Percentiles rank a stretch among this genome's conserved stretches.
phyloP scores from a whole-genome alignment of 2,113 vertebrate genomes.

The Potamarius usumacintae region DNA sequence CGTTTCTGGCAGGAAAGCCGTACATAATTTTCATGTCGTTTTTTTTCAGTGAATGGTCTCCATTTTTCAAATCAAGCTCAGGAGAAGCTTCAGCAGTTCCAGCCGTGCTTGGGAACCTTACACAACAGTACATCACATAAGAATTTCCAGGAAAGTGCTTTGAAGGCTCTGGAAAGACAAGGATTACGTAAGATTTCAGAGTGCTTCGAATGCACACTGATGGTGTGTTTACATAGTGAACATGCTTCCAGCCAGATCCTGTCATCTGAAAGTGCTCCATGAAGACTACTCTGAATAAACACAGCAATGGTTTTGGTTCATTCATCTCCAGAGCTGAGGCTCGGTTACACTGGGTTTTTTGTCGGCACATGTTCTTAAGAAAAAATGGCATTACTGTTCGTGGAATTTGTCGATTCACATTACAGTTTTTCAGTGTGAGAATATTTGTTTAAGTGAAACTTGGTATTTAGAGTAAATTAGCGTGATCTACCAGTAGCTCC shows the following conservation, averaged over 20 bases:
- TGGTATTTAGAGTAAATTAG: not conserved
- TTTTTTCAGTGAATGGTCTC: conserved; percentile 15
- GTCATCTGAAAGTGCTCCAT: conserved; percentile 28
- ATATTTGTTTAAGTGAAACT: not conserved
- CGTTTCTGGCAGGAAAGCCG: not conserved
- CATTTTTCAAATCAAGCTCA: not conserved
- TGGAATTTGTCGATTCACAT: not conserved
- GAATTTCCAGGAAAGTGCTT: not conserved
- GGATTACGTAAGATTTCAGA: conserved; percentile 14
- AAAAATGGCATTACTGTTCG: not conserved
- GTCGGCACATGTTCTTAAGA: not conserved
- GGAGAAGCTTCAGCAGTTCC: not conserved
- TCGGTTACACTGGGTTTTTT: not conserved
- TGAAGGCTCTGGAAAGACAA: not conserved
- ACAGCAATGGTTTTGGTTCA: not conserved
- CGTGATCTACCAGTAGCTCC: not conserved
- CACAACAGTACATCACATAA: not conserved
- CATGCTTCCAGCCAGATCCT: conserved; percentile 12
- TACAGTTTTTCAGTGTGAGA: not conserved
- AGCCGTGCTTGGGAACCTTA: not conserved
- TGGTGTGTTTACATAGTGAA: conserved; percentile 22
- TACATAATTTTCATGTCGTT: not conserved
- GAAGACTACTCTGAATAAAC: conserved; percentile 27
- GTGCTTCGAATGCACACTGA: not conserved
- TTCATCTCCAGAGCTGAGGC: not conserved